A percentile compares a stretch with the other conserved stretches of the same genome.
These are phyloP conservation scores for Scaptodrosophila latifasciaeformis DNA, from an alignment of 2,888 invertebrate genomes.

Conservation along the genomic window DNA sequence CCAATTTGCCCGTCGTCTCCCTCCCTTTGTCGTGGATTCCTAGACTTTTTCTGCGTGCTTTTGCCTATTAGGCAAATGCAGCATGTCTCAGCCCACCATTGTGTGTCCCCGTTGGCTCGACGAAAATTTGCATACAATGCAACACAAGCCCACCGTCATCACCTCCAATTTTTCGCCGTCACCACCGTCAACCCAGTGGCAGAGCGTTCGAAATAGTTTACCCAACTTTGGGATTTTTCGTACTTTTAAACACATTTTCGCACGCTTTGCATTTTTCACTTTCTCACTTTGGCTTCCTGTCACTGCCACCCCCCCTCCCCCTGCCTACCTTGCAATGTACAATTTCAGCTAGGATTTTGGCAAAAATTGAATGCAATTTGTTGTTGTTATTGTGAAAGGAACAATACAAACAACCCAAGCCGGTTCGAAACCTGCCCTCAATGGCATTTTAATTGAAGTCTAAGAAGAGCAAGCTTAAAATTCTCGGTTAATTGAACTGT, in stretches of 20 bases:
- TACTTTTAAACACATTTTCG: slow-evolving; percentile 41
- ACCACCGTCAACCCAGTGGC: background rate
- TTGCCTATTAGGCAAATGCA: slow-evolving; percentile 18
- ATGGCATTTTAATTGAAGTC: no score
- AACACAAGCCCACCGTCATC: no score
- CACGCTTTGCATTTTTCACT: slow-evolving; percentile 32
- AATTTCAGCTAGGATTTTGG: no score
- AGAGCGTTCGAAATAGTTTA: slow-evolving; percentile 15
- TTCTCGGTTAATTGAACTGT: no score
- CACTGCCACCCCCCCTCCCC: background rate
- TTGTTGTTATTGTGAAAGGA: background rate
- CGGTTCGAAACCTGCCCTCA: background rate
- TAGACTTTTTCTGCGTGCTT: background rate
- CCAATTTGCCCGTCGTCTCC: background rate
- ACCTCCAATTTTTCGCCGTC: no score
- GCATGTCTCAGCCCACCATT: slow-evolving; percentile 15
- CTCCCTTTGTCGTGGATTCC: background rate
- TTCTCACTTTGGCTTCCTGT: background rate
- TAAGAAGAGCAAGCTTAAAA: no score
- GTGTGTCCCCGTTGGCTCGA: slow-evolving; percentile 10
- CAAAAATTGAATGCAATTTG: slow-evolving; percentile 11
- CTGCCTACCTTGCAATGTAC: background rate
- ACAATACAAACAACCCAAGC: background rate
- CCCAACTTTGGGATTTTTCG: slow-evolving; percentile 16
- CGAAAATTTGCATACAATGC: slow-evolving; percentile 30